Conservation (phyloP, 1,140 invertebrate genomes). For the Ericerus pela region DNA sequence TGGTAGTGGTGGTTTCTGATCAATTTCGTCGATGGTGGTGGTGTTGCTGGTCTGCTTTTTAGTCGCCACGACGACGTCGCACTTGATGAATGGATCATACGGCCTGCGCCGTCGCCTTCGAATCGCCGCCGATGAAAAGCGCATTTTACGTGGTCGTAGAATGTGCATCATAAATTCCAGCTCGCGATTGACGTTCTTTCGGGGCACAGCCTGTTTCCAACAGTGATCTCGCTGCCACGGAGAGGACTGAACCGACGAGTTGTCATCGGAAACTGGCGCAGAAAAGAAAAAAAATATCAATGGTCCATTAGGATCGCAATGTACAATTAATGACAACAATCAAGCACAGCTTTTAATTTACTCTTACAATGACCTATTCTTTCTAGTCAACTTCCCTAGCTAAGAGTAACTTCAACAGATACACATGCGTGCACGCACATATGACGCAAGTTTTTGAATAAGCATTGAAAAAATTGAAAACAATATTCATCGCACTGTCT, state of each 20-base stretch:
- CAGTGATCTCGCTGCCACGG: constrained; percentile 74
- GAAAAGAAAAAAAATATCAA: too few relatives aligned
- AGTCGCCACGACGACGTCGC: not conserved
- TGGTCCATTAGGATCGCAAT: too few relatives aligned
- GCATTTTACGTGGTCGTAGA: constrained; percentile 31
- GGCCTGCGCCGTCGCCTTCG: constrained; percentile 43
- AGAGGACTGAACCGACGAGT: constrained; percentile 71
- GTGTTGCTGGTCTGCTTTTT: not conserved
- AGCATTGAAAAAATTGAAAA: too few relatives aligned
- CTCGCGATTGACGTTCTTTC: constrained; percentile 51
- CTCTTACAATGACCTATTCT: too few relatives aligned
- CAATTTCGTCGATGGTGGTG: not conserved
- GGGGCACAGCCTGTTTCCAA: constrained; percentile 65
- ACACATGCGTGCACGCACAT: too few relatives aligned
- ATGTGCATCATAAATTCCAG: constrained; percentile 59
- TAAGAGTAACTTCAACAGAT: too few relatives aligned
- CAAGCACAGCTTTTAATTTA: too few relatives aligned
- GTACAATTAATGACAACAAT: too few relatives aligned
- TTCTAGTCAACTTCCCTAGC: too few relatives aligned
- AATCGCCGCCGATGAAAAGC: constrained; percentile 14
- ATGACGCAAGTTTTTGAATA: too few relatives aligned
- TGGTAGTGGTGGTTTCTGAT: too few relatives aligned
- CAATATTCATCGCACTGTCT: too few relatives aligned
- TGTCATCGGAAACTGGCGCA: constrained; percentile 76
- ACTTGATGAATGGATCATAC: constrained; percentile 28